Evolutionary conservation across 1,140 invertebrate species (phyloP).

Genomic region (Bicyclus anynana): DNA sequence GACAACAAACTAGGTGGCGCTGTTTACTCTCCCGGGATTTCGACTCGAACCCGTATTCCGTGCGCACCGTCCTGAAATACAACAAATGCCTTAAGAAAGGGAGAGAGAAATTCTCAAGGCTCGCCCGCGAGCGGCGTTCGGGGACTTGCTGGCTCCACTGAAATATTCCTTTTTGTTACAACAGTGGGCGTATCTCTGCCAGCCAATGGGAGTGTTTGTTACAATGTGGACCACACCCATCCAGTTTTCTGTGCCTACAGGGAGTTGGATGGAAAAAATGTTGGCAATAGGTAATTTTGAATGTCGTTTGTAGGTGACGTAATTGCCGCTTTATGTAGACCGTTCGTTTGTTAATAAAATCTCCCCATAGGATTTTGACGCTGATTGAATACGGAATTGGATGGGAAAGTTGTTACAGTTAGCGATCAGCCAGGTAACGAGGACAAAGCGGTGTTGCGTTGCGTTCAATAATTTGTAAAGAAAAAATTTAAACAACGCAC

Average conservation of each 20-base stretch:
- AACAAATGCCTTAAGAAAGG: slow-evolving; percentile 63
- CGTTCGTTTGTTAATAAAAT: slow-evolving; percentile 52
- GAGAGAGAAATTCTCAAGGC: slow-evolving; percentile 72
- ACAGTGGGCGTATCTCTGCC: slow-evolving; percentile 51
- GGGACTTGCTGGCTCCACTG: slow-evolving; percentile 41
- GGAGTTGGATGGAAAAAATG: slow-evolving; percentile 68
- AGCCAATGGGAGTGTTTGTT: slow-evolving; percentile 59
- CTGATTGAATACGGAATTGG: slow-evolving; percentile 58
- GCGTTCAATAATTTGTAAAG: not conserved
- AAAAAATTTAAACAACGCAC: not conserved
- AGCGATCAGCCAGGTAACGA: not conserved
- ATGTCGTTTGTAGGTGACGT: slow-evolving; percentile 64
- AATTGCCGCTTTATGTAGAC: slow-evolving; percentile 65
- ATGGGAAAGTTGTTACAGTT: slow-evolving; percentile 27
- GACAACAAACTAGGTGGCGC: slow-evolving; percentile 43
- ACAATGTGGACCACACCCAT: slow-evolving; percentile 57
- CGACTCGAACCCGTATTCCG: slow-evolving; percentile 56
- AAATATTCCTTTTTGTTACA: slow-evolving; percentile 61
- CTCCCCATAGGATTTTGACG: slow-evolving; percentile 37
- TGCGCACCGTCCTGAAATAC: slow-evolving; percentile 65
- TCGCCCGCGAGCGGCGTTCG: slow-evolving; percentile 40
- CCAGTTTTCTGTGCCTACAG: slow-evolving; percentile 69
- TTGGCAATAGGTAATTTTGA: slow-evolving; percentile 74
- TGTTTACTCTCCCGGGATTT: slow-evolving; percentile 41
- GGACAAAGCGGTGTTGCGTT: not conserved